Conservation (phyloP, 2,113 vertebrate species). For the Bos javanicus region DNA sequence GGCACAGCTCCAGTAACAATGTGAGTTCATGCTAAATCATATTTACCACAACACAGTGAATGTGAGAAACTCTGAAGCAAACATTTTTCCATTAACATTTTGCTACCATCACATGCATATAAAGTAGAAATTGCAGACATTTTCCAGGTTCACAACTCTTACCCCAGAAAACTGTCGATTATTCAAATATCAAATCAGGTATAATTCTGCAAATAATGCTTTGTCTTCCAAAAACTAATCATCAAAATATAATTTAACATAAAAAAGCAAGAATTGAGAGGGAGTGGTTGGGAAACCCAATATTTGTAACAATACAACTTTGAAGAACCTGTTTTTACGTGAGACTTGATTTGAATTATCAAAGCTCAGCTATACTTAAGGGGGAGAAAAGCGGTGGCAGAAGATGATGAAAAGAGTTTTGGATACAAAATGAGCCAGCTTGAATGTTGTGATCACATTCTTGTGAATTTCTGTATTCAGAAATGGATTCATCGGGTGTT, state of each 20-base stretch:
- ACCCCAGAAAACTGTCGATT: not conserved
- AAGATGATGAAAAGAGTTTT: not conserved
- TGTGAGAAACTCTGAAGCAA: conserved; percentile 67
- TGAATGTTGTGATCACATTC: not conserved
- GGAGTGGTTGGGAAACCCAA: conserved; percentile 9
- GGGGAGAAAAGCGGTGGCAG: not conserved
- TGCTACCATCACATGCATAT: not conserved
- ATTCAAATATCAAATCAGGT: conserved; percentile 3
- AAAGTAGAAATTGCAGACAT: not conserved
- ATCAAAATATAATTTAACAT: conserved; percentile 30
- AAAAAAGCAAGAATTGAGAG: conserved; percentile 4
- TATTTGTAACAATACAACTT: not conserved
- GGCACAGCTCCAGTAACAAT: conserved; percentile 80
- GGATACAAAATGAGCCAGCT: not conserved
- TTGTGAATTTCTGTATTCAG: not conserved
- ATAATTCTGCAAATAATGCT: not conserved
- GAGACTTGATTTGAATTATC: conserved; percentile 51
- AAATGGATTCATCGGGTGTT: not conserved
- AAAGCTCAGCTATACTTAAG: not conserved
- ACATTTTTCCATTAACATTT: conserved; percentile 22
- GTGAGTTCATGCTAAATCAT: conserved; percentile 74
- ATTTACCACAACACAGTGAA: conserved; percentile 72
- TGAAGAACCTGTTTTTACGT: conserved; percentile 30
- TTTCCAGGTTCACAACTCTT: not conserved
- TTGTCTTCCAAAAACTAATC: conserved; percentile 24